Conservation (phyloP, 2,888 invertebrate species). For the Osedax fenrisi region DNA sequence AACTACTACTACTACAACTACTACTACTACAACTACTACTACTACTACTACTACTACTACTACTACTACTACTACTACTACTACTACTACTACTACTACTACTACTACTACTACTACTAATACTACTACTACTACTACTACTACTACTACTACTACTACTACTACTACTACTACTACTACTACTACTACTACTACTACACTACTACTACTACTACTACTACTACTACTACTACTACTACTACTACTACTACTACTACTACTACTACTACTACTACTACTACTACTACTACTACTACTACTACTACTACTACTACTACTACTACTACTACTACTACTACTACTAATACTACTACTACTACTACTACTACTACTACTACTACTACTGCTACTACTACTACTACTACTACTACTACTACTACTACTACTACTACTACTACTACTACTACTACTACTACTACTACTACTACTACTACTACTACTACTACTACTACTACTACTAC, state of each 20-base stretch:
- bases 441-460: constrained; percentile 1
- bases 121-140: not conserved
- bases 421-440: constrained; percentile 10
- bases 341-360: too few species aligned
- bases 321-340: constrained; percentile 28
- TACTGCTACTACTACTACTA: constrained; percentile 11
- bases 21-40: constrained; percentile 3
- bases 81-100: not conserved
- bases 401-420: constrained; percentile 12
- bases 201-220: constrained; percentile 27
- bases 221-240: constrained; percentile 28
- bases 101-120: not conserved
- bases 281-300: not conserved
- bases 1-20: constrained; percentile 10
- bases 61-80: not conserved
- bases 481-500: not conserved
- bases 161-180: not conserved
- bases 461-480: constrained; percentile 9
- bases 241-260: constrained; percentile 31
- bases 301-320: constrained; percentile 15
- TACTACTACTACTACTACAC: constrained; percentile 18
- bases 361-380: constrained; percentile 4
- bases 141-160: not conserved
- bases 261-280: constrained; percentile 1
- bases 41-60: not conserved